Evolutionary conservation across 1,140 invertebrate species (phyloP).

Genomic region (Drosophila elegans): DNA sequence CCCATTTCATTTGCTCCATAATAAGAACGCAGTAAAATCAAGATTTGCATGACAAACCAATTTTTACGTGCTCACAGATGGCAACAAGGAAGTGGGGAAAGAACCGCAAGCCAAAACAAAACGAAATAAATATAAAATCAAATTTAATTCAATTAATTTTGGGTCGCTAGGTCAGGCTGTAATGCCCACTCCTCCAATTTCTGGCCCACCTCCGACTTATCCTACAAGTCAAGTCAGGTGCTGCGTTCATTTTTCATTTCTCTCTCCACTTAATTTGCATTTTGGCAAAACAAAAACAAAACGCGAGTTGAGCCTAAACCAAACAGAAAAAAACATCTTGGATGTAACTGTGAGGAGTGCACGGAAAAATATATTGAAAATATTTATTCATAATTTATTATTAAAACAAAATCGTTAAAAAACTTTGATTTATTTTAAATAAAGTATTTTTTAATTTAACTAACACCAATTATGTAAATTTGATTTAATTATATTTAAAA

Average conservation of each 20-base stretch:
- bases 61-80: slow-evolving; percentile 38
- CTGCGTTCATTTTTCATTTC: slow-evolving; percentile 73
- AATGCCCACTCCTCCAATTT: neutral
- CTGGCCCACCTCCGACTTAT: slow-evolving; percentile 3
- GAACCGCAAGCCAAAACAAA: slow-evolving; percentile 51
- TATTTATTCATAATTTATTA: no score
- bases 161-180: slow-evolving; percentile 64
- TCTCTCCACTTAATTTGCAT: slow-evolving; percentile 70
- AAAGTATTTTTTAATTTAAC: no score
- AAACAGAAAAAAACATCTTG: slow-evolving; percentile 33
- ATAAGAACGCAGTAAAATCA: slow-evolving; percentile 20
- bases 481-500: no score
- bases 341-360: slow-evolving; percentile 2
- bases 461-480: no score
- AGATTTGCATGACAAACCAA: slow-evolving; percentile 55
- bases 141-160: slow-evolving; percentile 80
- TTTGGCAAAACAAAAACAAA: slow-evolving; percentile 59
- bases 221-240: slow-evolving; percentile 58
- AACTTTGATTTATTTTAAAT: no score
- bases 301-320: slow-evolving; percentile 34
- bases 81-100: slow-evolving; percentile 20
- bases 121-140: slow-evolving; percentile 59
- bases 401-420: no score
- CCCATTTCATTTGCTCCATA: slow-evolving; percentile 21
- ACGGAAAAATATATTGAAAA: neutral